Evolutionary conservation across 2,113 vertebrate genomes (phyloP).

Genomic region (Mustela nigripes): DNA sequence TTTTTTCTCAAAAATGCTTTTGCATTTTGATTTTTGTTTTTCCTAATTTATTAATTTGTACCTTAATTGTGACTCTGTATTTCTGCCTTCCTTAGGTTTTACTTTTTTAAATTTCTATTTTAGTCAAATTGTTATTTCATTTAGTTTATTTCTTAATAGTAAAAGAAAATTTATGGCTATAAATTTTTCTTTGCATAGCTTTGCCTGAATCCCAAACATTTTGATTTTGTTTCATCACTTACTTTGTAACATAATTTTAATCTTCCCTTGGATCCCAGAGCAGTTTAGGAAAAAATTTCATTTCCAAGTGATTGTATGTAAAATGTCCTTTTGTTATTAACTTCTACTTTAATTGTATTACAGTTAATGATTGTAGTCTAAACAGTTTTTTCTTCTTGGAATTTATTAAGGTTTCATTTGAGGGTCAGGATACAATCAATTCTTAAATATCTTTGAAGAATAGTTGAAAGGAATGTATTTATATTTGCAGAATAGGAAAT

Average conservation of each 20-base stretch:
- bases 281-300: not conserved
- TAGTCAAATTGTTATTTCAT: not conserved
- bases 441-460: not conserved
- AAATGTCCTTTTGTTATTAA: not conserved
- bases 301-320: not conserved
- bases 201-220: constrained; percentile 24
- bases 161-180: not conserved
- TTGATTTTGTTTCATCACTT: not conserved
- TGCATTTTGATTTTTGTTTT: not conserved
- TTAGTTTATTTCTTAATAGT: constrained; percentile 51
- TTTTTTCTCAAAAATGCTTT: constrained; percentile 23
- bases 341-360: constrained; percentile 27
- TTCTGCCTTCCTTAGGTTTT: constrained; percentile 17
- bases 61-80: not conserved
- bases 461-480: not conserved
- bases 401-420: constrained; percentile 29
- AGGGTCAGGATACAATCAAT: not conserved
- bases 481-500: constrained; percentile 27
- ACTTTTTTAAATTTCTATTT: not conserved
- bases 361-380: not conserved
- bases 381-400: constrained; percentile 27
- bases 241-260: constrained; percentile 20
- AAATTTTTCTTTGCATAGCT: constrained; percentile 11
- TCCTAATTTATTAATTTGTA: constrained; percentile 17
- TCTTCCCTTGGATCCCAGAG: constrained; percentile 9